Percentiles rank a stretch among this genome's conserved stretches.
These are phyloP conservation scores for Petrocephalus microphthalmus DNA, from an alignment of 2,113 vertebrate species.

Conservation along the genomic window DNA sequence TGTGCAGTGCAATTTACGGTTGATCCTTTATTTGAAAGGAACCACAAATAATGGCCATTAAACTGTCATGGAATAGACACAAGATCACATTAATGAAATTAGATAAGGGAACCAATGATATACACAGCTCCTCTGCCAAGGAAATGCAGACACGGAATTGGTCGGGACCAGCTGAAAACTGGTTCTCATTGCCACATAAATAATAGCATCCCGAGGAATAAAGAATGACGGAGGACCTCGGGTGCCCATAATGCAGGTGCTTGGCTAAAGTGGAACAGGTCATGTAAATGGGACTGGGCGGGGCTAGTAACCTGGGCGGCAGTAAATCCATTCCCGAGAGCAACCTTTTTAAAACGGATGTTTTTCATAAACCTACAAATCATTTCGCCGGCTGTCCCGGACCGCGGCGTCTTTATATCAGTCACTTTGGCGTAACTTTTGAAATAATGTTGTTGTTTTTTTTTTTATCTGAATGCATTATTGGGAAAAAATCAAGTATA, in stretches of 20 bases:
- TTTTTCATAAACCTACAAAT: constrained; percentile 22
- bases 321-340: background rate
- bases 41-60: constrained; percentile 97
- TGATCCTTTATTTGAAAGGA: constrained; percentile 86
- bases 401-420: background rate
- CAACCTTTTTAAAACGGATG: background rate
- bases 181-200: constrained; percentile 13
- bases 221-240: constrained; percentile 7
- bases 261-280: constrained; percentile 18
- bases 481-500: background rate
- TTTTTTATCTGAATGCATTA: background rate
- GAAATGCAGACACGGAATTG: constrained; percentile 18
- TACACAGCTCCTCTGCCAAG: constrained; percentile 49
- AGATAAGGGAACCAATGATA: constrained; percentile 77
- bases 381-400: background rate
- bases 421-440: background rate
- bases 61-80: constrained; percentile 86
- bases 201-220: constrained; percentile 16
- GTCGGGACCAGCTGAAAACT: background rate
- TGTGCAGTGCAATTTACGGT: constrained; percentile 84
- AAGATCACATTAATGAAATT: constrained; percentile 94
- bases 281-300: background rate
- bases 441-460: background rate
- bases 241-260: background rate
- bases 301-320: constrained; percentile 1